These are phyloP conservation scores for Lamprologus callipterus DNA, from an alignment of 2,113 vertebrate genomes.

Conservation along the genomic window DNA sequence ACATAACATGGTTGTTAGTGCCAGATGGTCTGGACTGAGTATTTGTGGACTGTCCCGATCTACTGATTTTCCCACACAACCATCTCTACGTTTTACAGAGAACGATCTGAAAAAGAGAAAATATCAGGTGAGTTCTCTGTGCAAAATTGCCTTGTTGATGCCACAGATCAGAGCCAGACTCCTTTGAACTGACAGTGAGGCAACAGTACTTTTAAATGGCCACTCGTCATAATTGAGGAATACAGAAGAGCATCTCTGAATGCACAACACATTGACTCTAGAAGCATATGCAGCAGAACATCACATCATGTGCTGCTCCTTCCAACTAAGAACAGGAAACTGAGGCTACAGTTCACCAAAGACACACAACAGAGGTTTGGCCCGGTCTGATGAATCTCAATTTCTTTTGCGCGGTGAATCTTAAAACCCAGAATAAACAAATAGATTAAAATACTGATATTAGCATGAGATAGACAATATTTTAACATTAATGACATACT, in stretches of 20 bases:
- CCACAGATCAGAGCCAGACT: not conserved
- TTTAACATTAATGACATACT: not conserved
- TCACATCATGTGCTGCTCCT: not conserved
- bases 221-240: not conserved
- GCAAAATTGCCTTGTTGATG: not conserved
- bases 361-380: not conserved
- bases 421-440: not conserved
- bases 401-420: not conserved
- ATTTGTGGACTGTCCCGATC: not conserved
- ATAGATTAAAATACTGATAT: not conserved
- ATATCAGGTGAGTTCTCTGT: not conserved
- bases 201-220: not conserved
- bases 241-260: not conserved
- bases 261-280: not conserved
- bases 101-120: not conserved
- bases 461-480: not conserved
- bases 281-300: not conserved
- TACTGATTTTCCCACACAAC: not conserved
- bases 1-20: not conserved
- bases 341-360: not conserved
- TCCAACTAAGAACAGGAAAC: not conserved
- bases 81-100: not conserved
- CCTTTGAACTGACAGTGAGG: not conserved
- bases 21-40: not conserved
- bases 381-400: not conserved